These are phyloP conservation scores for Heliconius eleuchia DNA, from an alignment of 1,140 invertebrate species.

Conservation along the genomic window DNA sequence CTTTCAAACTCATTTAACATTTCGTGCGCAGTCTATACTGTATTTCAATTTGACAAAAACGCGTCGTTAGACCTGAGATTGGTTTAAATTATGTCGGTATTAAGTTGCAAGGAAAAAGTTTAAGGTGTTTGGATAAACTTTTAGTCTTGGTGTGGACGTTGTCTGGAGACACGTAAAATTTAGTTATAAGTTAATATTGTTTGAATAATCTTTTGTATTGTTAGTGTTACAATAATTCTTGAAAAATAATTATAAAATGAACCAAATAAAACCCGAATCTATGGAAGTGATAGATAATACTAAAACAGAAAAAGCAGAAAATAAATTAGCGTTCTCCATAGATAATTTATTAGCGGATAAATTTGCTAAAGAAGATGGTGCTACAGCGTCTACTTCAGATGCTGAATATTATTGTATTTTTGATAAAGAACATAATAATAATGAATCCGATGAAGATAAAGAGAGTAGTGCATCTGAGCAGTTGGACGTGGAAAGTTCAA, in stretches of 20 bases:
- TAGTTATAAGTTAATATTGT: background rate
- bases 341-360: conserved; percentile 69
- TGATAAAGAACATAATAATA: conserved; percentile 40
- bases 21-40: conserved; percentile 59
- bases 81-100: conserved; percentile 62
- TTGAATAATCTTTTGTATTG: background rate
- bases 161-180: conserved; percentile 18
- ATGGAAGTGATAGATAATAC: conserved; percentile 40
- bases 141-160: conserved; percentile 25
- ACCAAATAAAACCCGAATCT: background rate
- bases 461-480: conserved; percentile 61
- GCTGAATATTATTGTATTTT: conserved; percentile 45
- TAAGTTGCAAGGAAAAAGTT: conserved; percentile 23
- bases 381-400: conserved; percentile 42
- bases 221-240: background rate
- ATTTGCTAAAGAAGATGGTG: conserved; percentile 46
- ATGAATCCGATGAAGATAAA: conserved; percentile 54
- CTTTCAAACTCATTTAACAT: conserved; percentile 69
- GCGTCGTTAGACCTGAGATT: conserved; percentile 68
- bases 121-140: background rate
- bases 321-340: conserved; percentile 68
- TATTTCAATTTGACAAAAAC: conserved; percentile 77
- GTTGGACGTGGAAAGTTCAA: conserved; percentile 67
- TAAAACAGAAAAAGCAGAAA: conserved; percentile 56
- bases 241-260: background rate